Percentiles rank a stretch among this genome's conserved stretches.
Evolutionary conservation across 2,888 invertebrate genomes (phyloP).

Genomic region (Celastrina argiolus): DNA sequence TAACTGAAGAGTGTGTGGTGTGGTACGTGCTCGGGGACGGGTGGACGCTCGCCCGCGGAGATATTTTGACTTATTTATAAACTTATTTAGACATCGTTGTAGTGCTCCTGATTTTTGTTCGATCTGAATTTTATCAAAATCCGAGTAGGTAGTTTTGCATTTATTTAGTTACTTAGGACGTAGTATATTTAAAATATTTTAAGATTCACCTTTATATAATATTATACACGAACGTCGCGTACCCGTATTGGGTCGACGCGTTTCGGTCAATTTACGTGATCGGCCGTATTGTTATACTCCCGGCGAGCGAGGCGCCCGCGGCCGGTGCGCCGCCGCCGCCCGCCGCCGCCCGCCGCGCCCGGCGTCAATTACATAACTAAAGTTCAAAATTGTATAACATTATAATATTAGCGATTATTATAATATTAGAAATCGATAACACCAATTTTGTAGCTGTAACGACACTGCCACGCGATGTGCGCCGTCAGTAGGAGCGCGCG

Average conservation of each 20-base stretch:
- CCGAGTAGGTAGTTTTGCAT: conserved; percentile 9
- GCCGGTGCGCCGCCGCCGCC: neutral
- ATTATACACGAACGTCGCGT: conserved; percentile 2
- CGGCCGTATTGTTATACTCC: neutral
- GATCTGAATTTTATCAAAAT: neutral
- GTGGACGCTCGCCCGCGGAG: neutral
- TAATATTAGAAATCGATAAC: conserved; percentile 34
- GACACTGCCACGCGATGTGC: conserved; percentile 42
- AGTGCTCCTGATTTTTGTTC: neutral
- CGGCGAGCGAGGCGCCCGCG: neutral
- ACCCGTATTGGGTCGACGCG: conserved; percentile 3
- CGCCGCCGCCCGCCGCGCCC: neutral
- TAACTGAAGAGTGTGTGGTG: no score
- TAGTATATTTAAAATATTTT: conserved; percentile 12
- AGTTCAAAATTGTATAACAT: conserved; percentile 38
- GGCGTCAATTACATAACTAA: conserved; percentile 35
- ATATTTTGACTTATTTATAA: neutral
- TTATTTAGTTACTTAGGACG: conserved; percentile 15
- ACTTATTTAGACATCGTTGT: neutral
- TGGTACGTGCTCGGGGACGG: neutral
- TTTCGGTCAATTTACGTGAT: conserved; percentile 17
- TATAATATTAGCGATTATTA: conserved; percentile 31
- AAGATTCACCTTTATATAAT: conserved; percentile 8
- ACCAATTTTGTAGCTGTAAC: conserved; percentile 37
- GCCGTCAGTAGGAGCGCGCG: conserved; percentile 28